A percentile compares a stretch with the other conserved stretches of the same genome.
phyloP scores from a whole-genome alignment of 2,797 vertebrate genomes.

The Alectoris magna region DNA sequence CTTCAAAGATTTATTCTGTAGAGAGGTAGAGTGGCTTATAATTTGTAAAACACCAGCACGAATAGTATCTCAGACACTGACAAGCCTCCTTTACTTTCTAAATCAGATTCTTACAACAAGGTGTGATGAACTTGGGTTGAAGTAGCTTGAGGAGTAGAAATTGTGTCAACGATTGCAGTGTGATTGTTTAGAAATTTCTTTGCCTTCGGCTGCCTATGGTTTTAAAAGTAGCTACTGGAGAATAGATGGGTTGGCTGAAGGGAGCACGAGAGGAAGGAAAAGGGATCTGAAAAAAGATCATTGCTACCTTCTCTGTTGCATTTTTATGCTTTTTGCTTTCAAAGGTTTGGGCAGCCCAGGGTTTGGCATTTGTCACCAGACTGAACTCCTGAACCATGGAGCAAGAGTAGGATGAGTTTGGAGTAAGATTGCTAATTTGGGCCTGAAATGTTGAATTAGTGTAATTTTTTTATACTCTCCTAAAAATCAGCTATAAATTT shows the following conservation, averaged over 20 bases:
- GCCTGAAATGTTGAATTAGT: not conserved
- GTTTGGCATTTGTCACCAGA: not conserved
- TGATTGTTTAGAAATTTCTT: not conserved
- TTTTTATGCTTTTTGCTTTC: not conserved
- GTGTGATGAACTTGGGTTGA: not conserved
- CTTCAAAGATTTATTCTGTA: not conserved
- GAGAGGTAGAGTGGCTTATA: not conserved
- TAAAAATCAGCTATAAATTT: not conserved
- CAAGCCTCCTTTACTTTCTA: not conserved
- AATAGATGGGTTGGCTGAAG: not conserved
- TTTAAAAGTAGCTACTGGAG: not conserved
- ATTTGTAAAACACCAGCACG: not conserved
- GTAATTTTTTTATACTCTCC: not conserved
- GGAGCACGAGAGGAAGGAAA: not conserved
- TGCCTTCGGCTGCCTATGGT: not conserved
- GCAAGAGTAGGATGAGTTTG: not conserved
- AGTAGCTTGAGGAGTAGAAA: not conserved
- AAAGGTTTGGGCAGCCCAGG: not conserved
- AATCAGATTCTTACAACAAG: not conserved
- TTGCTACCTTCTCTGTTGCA: not conserved
- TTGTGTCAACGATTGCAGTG: not conserved
- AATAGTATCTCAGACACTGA: not conserved
- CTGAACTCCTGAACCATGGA: not conserved
- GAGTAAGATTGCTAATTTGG: not conserved
- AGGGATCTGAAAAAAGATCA: not conserved